Conservation (phyloP, 2,888 invertebrate species). For the Pseudococcus viburni region DNA sequence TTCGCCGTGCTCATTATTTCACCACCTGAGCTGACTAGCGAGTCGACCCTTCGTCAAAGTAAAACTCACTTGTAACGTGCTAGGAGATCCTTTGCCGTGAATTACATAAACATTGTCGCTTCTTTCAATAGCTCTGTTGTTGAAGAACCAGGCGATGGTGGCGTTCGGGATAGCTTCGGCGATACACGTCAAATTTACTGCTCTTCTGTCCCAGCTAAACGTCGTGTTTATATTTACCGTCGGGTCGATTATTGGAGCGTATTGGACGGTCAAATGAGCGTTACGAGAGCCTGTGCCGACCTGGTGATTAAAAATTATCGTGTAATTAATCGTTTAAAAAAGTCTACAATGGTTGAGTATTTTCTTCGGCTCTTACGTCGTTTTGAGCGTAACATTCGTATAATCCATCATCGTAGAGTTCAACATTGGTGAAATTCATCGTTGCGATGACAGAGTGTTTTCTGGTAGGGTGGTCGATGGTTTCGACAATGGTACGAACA, state of each 20-base stretch:
- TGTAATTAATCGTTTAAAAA: neutral
- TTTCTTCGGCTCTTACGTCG: constrained; percentile 71
- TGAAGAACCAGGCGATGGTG: constrained; percentile 86
- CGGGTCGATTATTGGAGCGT: constrained; percentile 84
- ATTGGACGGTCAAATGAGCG: constrained; percentile 88
- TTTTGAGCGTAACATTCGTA: constrained; percentile 90
- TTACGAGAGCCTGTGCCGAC: constrained; percentile 79
- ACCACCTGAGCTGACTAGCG: neutral
- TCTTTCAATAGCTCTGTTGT: constrained; percentile 70
- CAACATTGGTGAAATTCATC: constrained; percentile 78
- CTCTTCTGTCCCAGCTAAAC: constrained; percentile 87
- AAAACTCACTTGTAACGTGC: constrained; percentile 74
- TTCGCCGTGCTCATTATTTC: neutral
- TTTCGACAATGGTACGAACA: neutral
- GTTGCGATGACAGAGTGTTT: constrained; percentile 76
- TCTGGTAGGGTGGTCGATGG: neutral
- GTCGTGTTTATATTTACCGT: constrained; percentile 76
- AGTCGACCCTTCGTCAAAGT: neutral
- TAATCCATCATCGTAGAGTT: constrained; percentile 86
- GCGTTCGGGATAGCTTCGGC: constrained; percentile 93
- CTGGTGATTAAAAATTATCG: neutral
- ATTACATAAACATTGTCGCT: constrained; percentile 76
- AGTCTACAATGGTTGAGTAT: neutral
- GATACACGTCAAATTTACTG: constrained; percentile 88
- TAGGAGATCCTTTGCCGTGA: constrained; percentile 80